Evolutionary conservation across 2,113 vertebrate species (phyloP).

Genomic region (Gulo gulo): DNA sequence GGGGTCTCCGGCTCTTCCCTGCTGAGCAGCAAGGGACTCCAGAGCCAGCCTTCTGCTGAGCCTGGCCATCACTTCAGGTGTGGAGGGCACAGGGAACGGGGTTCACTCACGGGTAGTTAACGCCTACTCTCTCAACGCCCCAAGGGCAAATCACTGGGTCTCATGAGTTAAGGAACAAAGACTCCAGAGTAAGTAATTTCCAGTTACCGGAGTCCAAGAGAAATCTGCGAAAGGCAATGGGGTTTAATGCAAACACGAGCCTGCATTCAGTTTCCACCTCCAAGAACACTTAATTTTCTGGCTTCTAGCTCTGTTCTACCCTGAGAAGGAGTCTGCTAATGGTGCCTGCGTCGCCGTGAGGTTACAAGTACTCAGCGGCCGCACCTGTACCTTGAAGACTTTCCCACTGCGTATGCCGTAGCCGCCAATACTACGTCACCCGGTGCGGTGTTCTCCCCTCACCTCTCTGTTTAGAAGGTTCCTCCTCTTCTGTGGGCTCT

Average conservation of each 20-base stretch:
- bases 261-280: not conserved
- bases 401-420: no score
- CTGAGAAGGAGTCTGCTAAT: not conserved
- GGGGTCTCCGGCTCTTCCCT: not conserved
- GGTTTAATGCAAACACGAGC: not conserved
- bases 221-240: accelerated
- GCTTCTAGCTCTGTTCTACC: accelerated
- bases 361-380: accelerated
- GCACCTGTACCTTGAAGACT: accelerated
- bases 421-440: not conserved
- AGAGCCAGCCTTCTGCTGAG: not conserved
- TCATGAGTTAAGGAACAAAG: not conserved
- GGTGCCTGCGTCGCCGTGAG: accelerated
- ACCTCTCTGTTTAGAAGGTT: slow-evolving; percentile 90
- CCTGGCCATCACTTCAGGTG: accelerated
- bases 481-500: slow-evolving; percentile 97
- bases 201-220: not conserved
- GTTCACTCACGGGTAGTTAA: no score
- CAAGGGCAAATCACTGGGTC: not conserved
- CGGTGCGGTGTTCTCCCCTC: slow-evolving; percentile 24
- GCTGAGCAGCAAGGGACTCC: not conserved
- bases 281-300: not conserved
- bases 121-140: not conserved
- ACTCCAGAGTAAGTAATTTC: not conserved
- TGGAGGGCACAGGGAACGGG: not conserved